Evolutionary conservation across 2,888 invertebrate genomes (phyloP).

Genomic region (Cosmia pyralina): DNA sequence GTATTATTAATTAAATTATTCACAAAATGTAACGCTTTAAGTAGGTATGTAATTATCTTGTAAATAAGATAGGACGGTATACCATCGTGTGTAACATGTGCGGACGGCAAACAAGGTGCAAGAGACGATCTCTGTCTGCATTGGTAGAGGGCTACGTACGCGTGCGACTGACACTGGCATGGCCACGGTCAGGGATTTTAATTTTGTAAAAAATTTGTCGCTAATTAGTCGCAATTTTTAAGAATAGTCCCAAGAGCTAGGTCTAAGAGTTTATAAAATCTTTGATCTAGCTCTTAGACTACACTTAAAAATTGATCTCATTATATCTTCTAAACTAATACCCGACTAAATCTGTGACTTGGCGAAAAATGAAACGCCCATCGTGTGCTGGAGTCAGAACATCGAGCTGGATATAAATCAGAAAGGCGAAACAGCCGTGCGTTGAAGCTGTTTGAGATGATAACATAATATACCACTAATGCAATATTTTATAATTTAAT

Average conservation of each 20-base stretch:
- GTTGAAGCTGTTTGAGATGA: conserved; percentile 34
- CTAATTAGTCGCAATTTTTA: too few relatives aligned
- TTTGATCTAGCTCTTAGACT: too few relatives aligned
- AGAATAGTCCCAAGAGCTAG: too few relatives aligned
- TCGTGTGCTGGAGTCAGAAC: conserved; percentile 7
- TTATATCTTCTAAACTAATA: too few relatives aligned
- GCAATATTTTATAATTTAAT: conserved; percentile 62
- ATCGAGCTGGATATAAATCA: conserved; percentile 3
- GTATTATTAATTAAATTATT: conserved; percentile 58
- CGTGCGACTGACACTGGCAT: too few relatives aligned
- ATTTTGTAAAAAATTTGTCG: too few relatives aligned
- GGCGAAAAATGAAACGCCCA: too few relatives aligned
- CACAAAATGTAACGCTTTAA: conserved; percentile 73
- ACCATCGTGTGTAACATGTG: conserved; percentile 13
- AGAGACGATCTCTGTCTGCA: neutral
- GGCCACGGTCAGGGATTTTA: too few relatives aligned
- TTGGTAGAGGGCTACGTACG: neutral
- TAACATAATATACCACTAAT: conserved; percentile 48
- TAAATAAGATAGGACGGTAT: conserved; percentile 49
- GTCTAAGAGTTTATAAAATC: too few relatives aligned
- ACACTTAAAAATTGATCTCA: too few relatives aligned
- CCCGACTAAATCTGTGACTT: too few relatives aligned
- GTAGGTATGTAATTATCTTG: conserved; percentile 63
- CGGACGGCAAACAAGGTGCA: neutral
- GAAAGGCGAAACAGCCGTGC: neutral